These are phyloP conservation scores for Hyalella azteca DNA, from an alignment of 2,888 invertebrate genomes.

Conservation along the genomic window DNA sequence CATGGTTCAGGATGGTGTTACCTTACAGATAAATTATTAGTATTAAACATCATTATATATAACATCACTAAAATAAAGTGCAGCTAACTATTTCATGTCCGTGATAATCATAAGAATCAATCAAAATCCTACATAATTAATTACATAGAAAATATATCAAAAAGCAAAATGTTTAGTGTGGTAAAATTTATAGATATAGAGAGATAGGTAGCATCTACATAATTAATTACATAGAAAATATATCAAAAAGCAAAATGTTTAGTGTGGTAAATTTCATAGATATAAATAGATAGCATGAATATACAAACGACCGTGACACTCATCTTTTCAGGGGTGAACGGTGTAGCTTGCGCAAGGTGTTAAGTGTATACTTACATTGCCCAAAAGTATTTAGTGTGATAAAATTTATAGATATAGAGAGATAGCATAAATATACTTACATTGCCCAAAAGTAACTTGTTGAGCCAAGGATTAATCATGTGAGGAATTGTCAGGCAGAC, in stretches of 20 bases:
- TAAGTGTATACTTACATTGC: not conserved
- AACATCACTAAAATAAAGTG: too few species aligned
- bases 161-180: too few species aligned
- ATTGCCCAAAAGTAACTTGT: too few species aligned
- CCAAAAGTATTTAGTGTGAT: not conserved
- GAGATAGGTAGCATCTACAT: not conserved
- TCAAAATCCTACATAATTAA: accelerated
- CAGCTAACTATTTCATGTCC: too few species aligned
- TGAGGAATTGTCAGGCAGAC: not conserved
- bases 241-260: too few species aligned
- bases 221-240: not conserved
- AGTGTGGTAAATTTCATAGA: not conserved
- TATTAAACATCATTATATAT: too few species aligned
- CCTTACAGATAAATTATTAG: too few species aligned
- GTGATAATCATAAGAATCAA: too few species aligned
- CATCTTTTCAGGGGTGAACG: not conserved
- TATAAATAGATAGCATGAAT: not conserved
- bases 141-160: not conserved
- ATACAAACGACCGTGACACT: not conserved
- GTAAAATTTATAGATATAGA: not conserved
- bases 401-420: not conserved
- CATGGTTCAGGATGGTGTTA: too few species aligned
- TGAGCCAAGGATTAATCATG: not conserved
- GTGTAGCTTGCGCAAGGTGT: not conserved
- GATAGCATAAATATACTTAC: not conserved